Evolutionary conservation across 2,888 invertebrate genomes (phyloP), one percentile per base, ranked within the genome.

Genomic region (Neoitamus cyanurus): DNA sequence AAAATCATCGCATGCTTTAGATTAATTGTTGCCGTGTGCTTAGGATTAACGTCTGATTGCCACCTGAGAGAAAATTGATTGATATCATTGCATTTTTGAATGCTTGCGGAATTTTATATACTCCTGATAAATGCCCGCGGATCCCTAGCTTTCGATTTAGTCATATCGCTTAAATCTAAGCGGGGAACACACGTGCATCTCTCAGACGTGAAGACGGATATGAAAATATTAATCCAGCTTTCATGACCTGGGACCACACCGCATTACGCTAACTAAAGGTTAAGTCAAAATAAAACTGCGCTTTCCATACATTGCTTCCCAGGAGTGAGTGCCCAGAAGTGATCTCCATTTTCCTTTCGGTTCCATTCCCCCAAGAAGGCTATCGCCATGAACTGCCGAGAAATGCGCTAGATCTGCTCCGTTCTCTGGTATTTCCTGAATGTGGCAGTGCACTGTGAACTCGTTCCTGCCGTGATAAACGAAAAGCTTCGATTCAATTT

Each of bases 401-500:
- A 98, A 92, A 89, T 98, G 98, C 0, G 95, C 95, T 0, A 95
- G 93, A 88, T 98, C 97, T 0, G 97, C 96, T 0, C 97, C 97
- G 88, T 98, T 98, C 89, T 97, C 97, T 0, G 97, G 97, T 48
- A 97, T 95, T 88, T 98, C 97, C 86, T 83, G 84, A 86, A 97
- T 94, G 89, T 97, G 97, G 84, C 95, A 94, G 88, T 94, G 94
- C 84, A 97, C 93, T 7, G 93, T 91, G 88, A 96, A 97, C 88
- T 97, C 96, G 83, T 96, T 96, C 4, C 96, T 91, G 0, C 97
- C 97, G 31, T 95, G 92, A 88, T 93, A 96, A 0, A 91, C 91
- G 94, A 95, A 96, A 0, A 89, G 87, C 0, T 93, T 93, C 11
- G 88, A 90, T 5, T 91, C 89, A 31, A 95, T 92, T 87, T 94